Conservation (phyloP, 2,113 vertebrate species). For the Phylloscopus whistleri region DNA sequence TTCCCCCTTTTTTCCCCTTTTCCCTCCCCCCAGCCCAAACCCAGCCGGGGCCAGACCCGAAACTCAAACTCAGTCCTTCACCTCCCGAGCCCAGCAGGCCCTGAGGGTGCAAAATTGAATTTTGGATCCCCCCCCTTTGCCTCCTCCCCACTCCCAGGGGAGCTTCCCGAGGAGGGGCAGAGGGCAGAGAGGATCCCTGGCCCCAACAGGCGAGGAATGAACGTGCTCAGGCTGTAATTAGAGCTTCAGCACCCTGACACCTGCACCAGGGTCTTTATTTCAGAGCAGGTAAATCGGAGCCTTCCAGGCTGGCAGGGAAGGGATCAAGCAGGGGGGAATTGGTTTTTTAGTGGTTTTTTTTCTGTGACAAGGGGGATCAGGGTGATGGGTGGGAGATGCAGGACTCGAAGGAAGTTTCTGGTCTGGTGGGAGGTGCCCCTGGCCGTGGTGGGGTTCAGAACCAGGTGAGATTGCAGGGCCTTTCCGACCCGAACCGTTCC, state of each 20-base stretch:
- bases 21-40: no score
- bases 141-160: conserved; percentile 8
- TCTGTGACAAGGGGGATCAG: not conserved
- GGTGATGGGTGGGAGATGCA: not conserved
- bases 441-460: not conserved
- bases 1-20: no score
- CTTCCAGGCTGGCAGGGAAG: conserved; percentile 44
- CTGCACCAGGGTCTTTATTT: conserved; percentile 72
- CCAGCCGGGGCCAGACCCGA: not conserved
- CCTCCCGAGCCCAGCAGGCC: not conserved
- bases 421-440: not conserved
- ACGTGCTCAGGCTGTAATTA: conserved; percentile 77
- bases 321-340: conserved; percentile 24
- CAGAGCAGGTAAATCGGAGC: conserved; percentile 79
- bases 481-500: not conserved
- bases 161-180: not conserved
- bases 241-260: conserved; percentile 75
- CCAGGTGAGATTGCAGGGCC: accelerated
- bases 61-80: not conserved
- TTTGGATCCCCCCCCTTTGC: accelerated
- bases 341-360: conserved; percentile 63
- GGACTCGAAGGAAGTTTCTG: not conserved
- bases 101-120: not conserved
- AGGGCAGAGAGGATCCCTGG: conserved; percentile 64
- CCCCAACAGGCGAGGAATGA: conserved; percentile 65